These are phyloP conservation scores for Phyllostomus discolor DNA, from an alignment of 2,113 vertebrate species.

Conservation along the genomic window DNA sequence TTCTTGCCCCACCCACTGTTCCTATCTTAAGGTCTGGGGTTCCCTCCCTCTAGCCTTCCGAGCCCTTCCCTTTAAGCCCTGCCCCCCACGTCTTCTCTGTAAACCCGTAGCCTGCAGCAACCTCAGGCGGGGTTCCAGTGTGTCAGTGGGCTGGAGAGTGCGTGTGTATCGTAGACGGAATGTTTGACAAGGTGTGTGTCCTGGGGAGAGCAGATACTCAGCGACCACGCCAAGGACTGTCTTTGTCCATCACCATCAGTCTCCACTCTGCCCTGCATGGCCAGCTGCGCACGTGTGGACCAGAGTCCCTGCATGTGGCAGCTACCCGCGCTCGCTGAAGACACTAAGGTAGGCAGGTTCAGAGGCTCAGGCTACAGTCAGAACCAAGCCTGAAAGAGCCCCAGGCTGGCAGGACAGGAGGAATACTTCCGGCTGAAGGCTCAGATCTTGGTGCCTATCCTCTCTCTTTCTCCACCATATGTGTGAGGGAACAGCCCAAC, in stretches of 20 bases:
- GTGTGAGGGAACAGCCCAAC: conserved; percentile 15
- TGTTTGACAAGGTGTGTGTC: background rate
- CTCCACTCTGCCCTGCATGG: background rate
- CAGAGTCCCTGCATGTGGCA: background rate
- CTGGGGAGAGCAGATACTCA: background rate
- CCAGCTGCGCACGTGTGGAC: background rate
- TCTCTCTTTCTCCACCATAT: background rate
- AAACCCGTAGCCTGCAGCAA: background rate
- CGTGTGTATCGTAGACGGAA: background rate
- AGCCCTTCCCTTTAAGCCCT: background rate
- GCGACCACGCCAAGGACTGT: background rate
- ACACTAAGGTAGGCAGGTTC: background rate
- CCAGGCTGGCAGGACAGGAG: background rate
- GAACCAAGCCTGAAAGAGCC: background rate
- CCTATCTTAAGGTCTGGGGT: background rate
- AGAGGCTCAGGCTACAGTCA: background rate
- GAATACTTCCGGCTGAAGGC: background rate
- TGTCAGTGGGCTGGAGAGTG: background rate
- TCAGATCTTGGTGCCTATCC: background rate
- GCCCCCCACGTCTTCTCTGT: conserved; percentile 14
- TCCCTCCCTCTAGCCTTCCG: background rate
- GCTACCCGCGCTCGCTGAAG: background rate
- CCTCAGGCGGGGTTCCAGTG: background rate
- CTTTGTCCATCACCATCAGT: conserved; percentile 47
- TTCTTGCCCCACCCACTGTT: conserved; percentile 49